Conservation (phyloP, 2,113 vertebrate species). For the Sorex fumeus region DNA sequence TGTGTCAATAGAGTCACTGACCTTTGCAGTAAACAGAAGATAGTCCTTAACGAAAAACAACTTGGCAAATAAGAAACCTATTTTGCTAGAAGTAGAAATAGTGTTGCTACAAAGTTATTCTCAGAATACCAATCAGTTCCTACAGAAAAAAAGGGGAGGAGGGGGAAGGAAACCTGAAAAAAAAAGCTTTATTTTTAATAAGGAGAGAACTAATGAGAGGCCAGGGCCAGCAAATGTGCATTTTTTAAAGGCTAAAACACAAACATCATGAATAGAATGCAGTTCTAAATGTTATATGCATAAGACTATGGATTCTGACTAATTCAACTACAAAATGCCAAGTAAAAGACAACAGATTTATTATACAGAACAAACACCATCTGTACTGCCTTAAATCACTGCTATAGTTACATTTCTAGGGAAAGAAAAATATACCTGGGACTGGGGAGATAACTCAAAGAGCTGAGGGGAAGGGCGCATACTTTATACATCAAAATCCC, state of each 20-base stretch:
- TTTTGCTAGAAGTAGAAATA: conserved; percentile 75
- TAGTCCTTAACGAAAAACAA: conserved; percentile 81
- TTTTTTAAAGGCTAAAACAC: conserved; percentile 68
- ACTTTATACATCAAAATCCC: too few relatives aligned
- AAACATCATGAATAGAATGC: conserved; percentile 12
- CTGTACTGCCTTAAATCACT: conserved; percentile 69
- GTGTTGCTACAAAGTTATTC: conserved; percentile 61
- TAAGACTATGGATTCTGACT: conserved; percentile 55
- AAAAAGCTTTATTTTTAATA: conserved; percentile 50
- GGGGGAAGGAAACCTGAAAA: conserved; percentile 1
- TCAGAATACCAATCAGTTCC: conserved; percentile 78
- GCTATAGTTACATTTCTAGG: conserved; percentile 54
- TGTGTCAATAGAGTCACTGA: conserved; percentile 76
- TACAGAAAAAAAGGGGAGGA: not conserved
- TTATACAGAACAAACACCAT: conserved; percentile 74
- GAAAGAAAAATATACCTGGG: conserved; percentile 2
- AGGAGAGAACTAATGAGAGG: conserved; percentile 36
- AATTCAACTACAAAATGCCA: conserved; percentile 76
- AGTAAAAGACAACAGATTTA: conserved; percentile 70
- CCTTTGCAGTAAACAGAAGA: conserved; percentile 83
- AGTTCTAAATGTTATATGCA: conserved; percentile 55
- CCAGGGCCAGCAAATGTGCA: not conserved
- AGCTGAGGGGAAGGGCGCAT: too few relatives aligned
- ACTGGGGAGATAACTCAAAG: not conserved
- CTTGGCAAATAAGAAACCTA: conserved; percentile 79